Percentiles rank a stretch among this genome's conserved stretches.
phyloP scores from a whole-genome alignment of 2,888 invertebrate genomes.

The Archips xylosteana region DNA sequence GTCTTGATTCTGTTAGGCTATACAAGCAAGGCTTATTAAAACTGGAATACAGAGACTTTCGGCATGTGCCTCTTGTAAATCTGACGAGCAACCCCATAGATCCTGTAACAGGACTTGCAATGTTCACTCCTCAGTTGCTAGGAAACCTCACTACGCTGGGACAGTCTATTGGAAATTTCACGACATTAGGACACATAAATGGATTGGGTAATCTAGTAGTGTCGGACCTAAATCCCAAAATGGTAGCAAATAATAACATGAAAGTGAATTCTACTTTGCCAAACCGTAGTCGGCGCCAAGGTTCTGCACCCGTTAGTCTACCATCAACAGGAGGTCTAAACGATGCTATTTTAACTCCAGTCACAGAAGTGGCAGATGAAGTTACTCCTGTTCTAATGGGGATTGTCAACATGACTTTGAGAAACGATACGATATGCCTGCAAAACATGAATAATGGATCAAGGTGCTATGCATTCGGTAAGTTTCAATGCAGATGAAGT shows the following conservation, averaged over 20 bases:
- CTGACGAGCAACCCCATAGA: not conserved
- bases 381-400: slow-evolving; percentile 17
- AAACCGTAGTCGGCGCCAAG: slow-evolving; percentile 20
- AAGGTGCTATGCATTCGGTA: slow-evolving; percentile 69
- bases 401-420: slow-evolving; percentile 34
- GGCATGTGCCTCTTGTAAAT: slow-evolving; percentile 57
- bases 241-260: not conserved
- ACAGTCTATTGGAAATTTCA: slow-evolving; percentile 12
- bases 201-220: slow-evolving; percentile 14
- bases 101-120: slow-evolving; percentile 18
- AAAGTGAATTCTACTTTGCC: not conserved
- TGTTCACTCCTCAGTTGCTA: slow-evolving; percentile 21
- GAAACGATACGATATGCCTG: slow-evolving; percentile 54
- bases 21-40: slow-evolving; percentile 63
- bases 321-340: slow-evolving; percentile 31
- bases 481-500: slow-evolving; percentile 42
- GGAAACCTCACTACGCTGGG: slow-evolving; percentile 16
- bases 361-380: not conserved
- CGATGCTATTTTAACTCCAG: slow-evolving; percentile 14
- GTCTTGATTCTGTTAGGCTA: slow-evolving; percentile 57
- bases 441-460: slow-evolving; percentile 59
- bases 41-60: slow-evolving; percentile 58
- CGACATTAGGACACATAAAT: not conserved
- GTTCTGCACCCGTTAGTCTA: slow-evolving; percentile 16
- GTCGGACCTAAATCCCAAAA: not conserved